phyloP scores from a whole-genome alignment of 2,888 invertebrate genomes.

The Julus scanicus region DNA sequence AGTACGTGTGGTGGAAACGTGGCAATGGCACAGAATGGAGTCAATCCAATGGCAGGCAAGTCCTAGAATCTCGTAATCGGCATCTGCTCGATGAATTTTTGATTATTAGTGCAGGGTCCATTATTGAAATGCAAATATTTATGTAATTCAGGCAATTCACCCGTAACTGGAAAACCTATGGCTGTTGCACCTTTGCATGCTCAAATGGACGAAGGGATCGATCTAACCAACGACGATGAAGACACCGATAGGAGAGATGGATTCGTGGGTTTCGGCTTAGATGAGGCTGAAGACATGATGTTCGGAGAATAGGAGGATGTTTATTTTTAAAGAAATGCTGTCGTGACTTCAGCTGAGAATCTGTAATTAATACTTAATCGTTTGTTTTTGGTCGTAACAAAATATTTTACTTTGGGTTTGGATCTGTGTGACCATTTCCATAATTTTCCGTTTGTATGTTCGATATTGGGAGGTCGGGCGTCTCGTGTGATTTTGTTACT shows the following conservation, averaged over 20 bases:
- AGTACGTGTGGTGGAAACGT: neutral
- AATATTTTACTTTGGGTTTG: neutral
- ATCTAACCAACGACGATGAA: neutral
- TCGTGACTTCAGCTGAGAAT: neutral
- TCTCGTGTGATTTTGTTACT: neutral
- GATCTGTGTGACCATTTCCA: neutral
- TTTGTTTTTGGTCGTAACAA: neutral
- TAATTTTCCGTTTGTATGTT: neutral
- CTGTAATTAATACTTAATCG: neutral
- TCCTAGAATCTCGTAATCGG: too few relatives aligned
- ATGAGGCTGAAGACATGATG: slow-evolving; percentile 44
- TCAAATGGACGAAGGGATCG: neutral
- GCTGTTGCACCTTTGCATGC: neutral
- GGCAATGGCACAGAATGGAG: neutral
- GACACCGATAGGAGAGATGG: slow-evolving; percentile 9
- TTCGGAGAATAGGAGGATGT: slow-evolving; percentile 29
- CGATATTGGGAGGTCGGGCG: neutral
- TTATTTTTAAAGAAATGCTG: neutral
- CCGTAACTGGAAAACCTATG: neutral
- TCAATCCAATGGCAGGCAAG: neutral
- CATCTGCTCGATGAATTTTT: too few relatives aligned
- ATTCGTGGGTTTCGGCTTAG: neutral
- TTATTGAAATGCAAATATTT: neutral
- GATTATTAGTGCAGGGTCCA: too few relatives aligned
- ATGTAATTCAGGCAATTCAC: neutral